Conservation (phyloP, 2,797 vertebrate species). For the Sebastes oblongus region DNA sequence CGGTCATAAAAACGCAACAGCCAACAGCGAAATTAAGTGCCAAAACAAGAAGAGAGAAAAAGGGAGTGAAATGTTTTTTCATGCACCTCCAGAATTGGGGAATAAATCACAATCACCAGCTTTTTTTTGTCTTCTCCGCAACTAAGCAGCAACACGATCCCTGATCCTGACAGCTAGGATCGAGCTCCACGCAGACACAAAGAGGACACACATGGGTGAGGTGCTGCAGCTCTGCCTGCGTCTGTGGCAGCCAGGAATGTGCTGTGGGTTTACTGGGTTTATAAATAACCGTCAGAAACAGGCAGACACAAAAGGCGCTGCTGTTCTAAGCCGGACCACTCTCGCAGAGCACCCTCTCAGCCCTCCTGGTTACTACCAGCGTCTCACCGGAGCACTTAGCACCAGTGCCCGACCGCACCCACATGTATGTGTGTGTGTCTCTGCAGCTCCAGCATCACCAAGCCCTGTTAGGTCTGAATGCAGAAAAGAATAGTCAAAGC, state of each 20-base stretch:
- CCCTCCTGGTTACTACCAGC: slow-evolving; percentile 32
- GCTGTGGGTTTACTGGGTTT: slow-evolving; percentile 73
- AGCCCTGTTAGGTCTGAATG: slow-evolving; percentile 5
- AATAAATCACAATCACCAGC: not conserved
- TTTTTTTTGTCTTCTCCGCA: not conserved
- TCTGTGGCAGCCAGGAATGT: slow-evolving; percentile 75
- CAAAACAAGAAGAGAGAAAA: slow-evolving; percentile 14
- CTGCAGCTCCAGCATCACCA: slow-evolving; percentile 36
- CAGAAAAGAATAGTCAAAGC: slow-evolving; percentile 50
- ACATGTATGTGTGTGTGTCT: not conserved
- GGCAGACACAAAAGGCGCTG: slow-evolving; percentile 80
- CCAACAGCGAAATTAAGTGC: slow-evolving; percentile 35
- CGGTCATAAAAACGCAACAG: slow-evolving; percentile 64
- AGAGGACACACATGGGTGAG: slow-evolving; percentile 73
- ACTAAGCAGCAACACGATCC: not conserved
- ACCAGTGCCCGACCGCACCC: not conserved
- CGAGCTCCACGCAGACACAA: slow-evolving; percentile 59
- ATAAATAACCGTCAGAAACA: slow-evolving; percentile 78
- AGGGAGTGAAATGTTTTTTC: not conserved
- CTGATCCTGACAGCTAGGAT: slow-evolving; percentile 11
- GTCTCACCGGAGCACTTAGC: slow-evolving; percentile 46
- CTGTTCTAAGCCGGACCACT: slow-evolving; percentile 65
- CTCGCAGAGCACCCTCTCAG: slow-evolving; percentile 26
- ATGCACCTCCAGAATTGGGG: not conserved
- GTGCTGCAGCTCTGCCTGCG: slow-evolving; percentile 62